Evolutionary conservation across 2,113 vertebrate genomes (phyloP).

Genomic region (Indicator maculatus): DNA sequence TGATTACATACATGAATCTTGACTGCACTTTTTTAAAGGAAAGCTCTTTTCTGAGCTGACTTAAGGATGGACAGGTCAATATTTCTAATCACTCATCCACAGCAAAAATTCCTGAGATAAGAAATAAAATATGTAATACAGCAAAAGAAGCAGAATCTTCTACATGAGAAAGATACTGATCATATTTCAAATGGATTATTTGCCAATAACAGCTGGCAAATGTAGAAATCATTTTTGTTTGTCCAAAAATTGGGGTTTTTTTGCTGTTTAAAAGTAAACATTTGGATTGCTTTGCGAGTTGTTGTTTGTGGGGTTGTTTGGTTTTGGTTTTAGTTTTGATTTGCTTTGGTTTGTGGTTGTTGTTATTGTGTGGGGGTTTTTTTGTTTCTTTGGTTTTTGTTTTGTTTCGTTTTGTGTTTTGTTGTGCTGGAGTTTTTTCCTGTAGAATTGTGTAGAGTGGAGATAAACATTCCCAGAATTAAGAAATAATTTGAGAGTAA

Average conservation of each 20-base stretch:
- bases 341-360: too few relatives aligned
- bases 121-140: neutral
- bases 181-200: neutral
- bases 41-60: neutral
- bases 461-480: neutral
- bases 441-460: neutral
- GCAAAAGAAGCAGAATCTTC: neutral
- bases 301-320: too few relatives aligned
- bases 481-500: neutral
- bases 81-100: neutral
- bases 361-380: too few relatives aligned
- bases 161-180: neutral
- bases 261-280: neutral
- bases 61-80: neutral
- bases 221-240: neutral
- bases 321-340: too few relatives aligned
- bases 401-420: too few relatives aligned
- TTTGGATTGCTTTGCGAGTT: neutral
- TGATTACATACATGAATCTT: too few relatives aligned
- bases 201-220: neutral
- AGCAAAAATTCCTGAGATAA: neutral
- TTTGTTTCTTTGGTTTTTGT: too few relatives aligned
- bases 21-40: neutral
- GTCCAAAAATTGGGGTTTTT: neutral
- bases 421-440: neutral